phyloP scores from a whole-genome alignment of 2,888 invertebrate species.

The Sesia apiformis region DNA sequence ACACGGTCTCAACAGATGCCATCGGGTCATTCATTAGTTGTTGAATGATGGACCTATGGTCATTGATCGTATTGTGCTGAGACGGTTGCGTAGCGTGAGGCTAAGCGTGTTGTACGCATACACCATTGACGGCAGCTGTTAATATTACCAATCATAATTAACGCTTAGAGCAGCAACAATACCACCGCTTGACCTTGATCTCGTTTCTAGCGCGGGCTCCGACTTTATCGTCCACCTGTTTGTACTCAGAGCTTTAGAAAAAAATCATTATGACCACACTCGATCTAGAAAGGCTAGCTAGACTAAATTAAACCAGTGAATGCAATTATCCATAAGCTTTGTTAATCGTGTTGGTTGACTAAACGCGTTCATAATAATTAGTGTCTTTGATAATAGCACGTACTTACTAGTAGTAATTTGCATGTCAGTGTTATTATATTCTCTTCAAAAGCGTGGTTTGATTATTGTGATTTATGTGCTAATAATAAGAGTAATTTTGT shows the following conservation, averaged over 20 bases:
- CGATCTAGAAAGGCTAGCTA: no score
- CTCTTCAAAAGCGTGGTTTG: background rate
- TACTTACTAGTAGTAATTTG: background rate
- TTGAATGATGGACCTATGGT: background rate
- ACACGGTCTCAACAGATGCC: background rate
- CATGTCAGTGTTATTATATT: background rate
- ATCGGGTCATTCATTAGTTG: background rate
- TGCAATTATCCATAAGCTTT: background rate
- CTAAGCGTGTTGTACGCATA: background rate
- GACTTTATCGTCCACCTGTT: slow-evolving; percentile 41
- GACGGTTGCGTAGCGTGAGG: no score
- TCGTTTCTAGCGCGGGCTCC: slow-evolving; percentile 31
- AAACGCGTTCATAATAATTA: background rate
- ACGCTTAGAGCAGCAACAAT: slow-evolving; percentile 45
- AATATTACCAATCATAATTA: slow-evolving; percentile 49
- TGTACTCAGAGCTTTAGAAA: slow-evolving; percentile 22
- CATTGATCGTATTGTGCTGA: background rate
- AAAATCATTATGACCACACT: slow-evolving; percentile 5
- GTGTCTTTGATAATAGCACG: background rate
- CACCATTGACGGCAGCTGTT: slow-evolving; percentile 14
- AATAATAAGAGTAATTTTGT: slow-evolving; percentile 3
- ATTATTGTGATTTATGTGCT: slow-evolving; percentile 1
- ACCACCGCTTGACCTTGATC: slow-evolving; percentile 53
- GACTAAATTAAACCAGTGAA: no score
- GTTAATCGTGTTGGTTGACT: background rate